Base-by-base conservation (phyloP, 2,888 invertebrate genomes). In the Exocentrus adspersus region DNA sequence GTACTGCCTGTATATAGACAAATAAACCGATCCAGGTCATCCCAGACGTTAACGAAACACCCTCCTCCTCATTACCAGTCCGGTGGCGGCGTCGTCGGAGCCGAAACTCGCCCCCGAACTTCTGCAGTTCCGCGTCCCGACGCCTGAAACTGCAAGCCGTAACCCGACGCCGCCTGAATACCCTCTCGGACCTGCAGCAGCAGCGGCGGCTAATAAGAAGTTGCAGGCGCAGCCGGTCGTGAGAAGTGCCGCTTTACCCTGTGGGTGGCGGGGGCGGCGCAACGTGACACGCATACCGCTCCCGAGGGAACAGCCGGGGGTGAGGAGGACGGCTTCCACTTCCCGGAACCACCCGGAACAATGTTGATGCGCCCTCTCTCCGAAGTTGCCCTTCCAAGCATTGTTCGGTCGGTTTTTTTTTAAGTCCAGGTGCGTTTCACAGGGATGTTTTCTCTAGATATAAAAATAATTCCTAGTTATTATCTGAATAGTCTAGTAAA, bases 241-340 rank as follows among this genome's bases (percentile, higher is more conserved):
- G 17, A 54, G 43, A 43, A 54, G 54, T 43, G 17, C 24, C n/a
- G 54, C 45, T 43, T 54, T 54, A 54, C 45, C 43, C 41, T 9
- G 14, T 16, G 32, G 51, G 48, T 14, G 20, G 48, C 48, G 19
- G 51, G 17, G 51, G 37, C 12, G 32, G 51, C n/a, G 32, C 32
- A 51, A 51, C 51, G 51, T 51, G 51, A 51, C 51, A 51, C 20
- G 51, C 51, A 51, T 51, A 51, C 51, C 37, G 6, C 30, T 20
- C 32, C 17, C 19, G n/a, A n/a, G n/a, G n/a, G n/a, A n/a, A n/a
- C n/a, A n/a, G n/a, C n/a, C n/a, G n/a, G n/a, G n/a, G n/a, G n/a
- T n/a, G n/a, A n/a, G n/a, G n/a, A n/a, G n/a, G n/a, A n/a, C n/a
- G n/a, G n/a, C n/a, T n/a, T n/a, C 32, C n/a, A 32, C 6, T 1